Percentiles rank a stretch among this genome's conserved stretches.
phyloP scores from a whole-genome alignment of 2,113 vertebrate species.

The Proterorhinus semilunaris region DNA sequence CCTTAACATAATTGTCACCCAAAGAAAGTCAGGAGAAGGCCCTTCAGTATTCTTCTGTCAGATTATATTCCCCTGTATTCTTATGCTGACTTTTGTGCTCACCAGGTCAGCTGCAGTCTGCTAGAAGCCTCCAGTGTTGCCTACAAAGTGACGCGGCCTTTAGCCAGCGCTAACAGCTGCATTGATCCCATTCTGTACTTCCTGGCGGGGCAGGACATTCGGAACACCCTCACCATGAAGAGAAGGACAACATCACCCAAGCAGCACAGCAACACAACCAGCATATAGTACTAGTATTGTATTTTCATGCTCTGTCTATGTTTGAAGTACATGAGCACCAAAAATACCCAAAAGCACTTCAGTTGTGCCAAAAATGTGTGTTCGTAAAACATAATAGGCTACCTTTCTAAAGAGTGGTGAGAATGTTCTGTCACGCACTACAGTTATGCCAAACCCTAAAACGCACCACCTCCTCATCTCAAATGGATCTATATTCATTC shows the following conservation, averaged over 20 bases:
- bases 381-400: not conserved
- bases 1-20: too few species aligned
- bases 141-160: conserved; percentile 91
- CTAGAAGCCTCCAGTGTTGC: conserved; percentile 86
- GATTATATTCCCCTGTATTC: not conserved
- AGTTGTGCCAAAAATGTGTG: not conserved
- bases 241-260: conserved; percentile 8
- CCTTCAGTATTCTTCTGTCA: not conserved
- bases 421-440: too few species aligned
- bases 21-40: too few species aligned
- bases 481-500: too few species aligned
- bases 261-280: conserved; percentile 24
- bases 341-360: not conserved
- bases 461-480: too few species aligned
- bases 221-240: conserved; percentile 55
- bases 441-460: too few species aligned
- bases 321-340: not conserved
- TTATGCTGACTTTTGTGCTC: not conserved
- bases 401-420: too few species aligned
- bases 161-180: conserved; percentile 94
- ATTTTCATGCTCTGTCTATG: not conserved
- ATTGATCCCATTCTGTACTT: conserved; percentile 95
- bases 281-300: conserved; percentile 23
- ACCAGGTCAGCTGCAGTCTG: conserved; percentile 80
- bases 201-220: conserved; percentile 85